phyloP scores from a whole-genome alignment of 2,797 vertebrate species.

The Xiphophorus birchmanni region DNA sequence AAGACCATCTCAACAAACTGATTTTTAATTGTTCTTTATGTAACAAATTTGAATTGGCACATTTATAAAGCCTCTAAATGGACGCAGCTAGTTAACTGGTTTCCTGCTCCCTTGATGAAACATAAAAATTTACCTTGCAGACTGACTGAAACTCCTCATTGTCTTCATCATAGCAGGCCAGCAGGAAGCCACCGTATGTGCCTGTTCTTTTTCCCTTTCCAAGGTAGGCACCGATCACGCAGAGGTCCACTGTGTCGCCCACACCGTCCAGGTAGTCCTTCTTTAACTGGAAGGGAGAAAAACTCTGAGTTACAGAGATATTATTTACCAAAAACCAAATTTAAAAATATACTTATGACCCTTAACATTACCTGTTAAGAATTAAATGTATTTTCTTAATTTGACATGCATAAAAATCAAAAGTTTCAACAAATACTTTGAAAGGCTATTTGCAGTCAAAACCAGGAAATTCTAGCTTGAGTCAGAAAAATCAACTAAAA shows the following conservation, averaged over 20 bases:
- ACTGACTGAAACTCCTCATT: conserved; percentile 92
- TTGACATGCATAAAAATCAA: neutral
- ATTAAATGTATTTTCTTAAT: neutral
- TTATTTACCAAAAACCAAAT: neutral
- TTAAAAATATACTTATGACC: neutral
- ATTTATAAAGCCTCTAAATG: neutral
- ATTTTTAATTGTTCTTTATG: neutral
- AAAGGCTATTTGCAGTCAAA: neutral
- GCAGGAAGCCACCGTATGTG: conserved; percentile 89
- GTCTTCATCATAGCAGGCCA: conserved; percentile 90
- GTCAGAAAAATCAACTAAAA: neutral
- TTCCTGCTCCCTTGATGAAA: neutral
- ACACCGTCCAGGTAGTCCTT: conserved; percentile 93
- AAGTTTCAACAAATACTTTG: neutral
- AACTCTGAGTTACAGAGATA: neutral
- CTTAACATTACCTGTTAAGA: neutral
- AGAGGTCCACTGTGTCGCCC: conserved; percentile 90
- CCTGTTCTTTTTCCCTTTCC: conserved; percentile 90
- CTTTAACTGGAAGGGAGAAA: conserved; percentile 81
- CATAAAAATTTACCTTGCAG: conserved; percentile 84
- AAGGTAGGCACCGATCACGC: conserved; percentile 90
- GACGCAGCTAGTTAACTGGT: neutral
- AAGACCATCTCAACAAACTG: neutral
- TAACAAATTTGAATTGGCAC: neutral
- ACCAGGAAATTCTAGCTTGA: too few relatives aligned